A percentile compares a stretch with the other conserved stretches of the same genome.
Evolutionary conservation across 2,113 vertebrate species (phyloP).

Genomic region (Triplophysa dalaica): DNA sequence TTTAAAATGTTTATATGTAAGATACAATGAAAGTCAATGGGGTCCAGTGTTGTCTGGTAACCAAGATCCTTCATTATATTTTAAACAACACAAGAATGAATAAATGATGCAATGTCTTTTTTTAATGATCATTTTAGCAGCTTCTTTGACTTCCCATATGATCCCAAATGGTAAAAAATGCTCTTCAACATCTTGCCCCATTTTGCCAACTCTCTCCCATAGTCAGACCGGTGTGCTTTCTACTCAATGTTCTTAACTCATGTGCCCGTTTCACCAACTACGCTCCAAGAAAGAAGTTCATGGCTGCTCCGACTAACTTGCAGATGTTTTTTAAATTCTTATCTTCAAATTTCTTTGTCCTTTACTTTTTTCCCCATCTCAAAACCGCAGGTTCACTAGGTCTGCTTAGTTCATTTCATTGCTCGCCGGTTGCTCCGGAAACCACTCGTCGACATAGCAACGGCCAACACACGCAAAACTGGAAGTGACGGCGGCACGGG

Average conservation of each 20-base stretch:
- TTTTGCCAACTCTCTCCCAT: too few species aligned
- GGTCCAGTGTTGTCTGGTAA: too few species aligned
- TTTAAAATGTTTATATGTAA: too few species aligned
- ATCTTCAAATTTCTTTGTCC: constrained; percentile 36
- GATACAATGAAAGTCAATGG: too few species aligned
- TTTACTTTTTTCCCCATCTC: constrained; percentile 37
- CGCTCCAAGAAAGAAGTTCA: background rate
- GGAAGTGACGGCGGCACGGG: constrained; percentile 58
- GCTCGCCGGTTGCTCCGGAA: constrained; percentile 45
- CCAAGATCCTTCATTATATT: too few species aligned
- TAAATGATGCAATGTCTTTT: too few species aligned
- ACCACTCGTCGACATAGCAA: constrained; percentile 57
- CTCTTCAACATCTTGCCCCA: too few species aligned
- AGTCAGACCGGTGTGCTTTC: background rate
- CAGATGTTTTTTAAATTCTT: constrained; percentile 53
- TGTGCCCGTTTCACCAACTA: background rate
- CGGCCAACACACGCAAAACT: constrained; percentile 60
- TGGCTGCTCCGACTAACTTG: constrained; percentile 23
- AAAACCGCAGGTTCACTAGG: constrained; percentile 38
- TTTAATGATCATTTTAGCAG: too few species aligned
- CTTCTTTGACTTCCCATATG: too few species aligned
- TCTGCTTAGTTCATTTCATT: constrained; percentile 63
- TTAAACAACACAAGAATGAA: too few species aligned
- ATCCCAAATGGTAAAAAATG: too few species aligned
- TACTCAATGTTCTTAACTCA: background rate